phyloP scores from a whole-genome alignment of 2,888 invertebrate species.

The Saturnia pavonia region DNA sequence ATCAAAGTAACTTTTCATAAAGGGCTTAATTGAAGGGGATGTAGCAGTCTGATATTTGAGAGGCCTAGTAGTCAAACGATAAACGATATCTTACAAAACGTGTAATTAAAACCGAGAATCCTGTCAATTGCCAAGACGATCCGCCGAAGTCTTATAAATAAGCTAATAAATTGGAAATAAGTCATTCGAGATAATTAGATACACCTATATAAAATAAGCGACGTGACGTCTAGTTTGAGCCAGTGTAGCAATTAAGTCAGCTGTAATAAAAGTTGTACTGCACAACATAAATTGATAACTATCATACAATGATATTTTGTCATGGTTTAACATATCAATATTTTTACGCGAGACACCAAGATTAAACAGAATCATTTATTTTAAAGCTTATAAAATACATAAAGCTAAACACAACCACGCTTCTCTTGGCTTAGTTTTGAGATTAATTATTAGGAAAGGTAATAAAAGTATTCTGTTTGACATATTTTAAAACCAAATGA shows the following conservation, averaged over 20 bases:
- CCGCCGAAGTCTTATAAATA: slow-evolving; percentile 47
- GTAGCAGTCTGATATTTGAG: slow-evolving; percentile 11
- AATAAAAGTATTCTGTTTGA: too few relatives aligned
- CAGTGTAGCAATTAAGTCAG: not conserved
- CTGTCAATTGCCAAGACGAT: slow-evolving; percentile 46
- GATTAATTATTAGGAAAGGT: too few relatives aligned
- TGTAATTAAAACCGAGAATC: slow-evolving; percentile 48
- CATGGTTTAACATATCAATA: too few relatives aligned
- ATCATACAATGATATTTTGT: too few relatives aligned
- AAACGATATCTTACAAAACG: slow-evolving; percentile 33
- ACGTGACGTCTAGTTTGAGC: not conserved
- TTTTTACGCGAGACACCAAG: too few relatives aligned
- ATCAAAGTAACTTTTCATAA: slow-evolving; percentile 22
- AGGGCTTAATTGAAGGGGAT: slow-evolving; percentile 12
- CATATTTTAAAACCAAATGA: too few relatives aligned
- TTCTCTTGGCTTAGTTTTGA: too few relatives aligned
- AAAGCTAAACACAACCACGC: too few relatives aligned
- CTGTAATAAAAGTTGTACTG: not conserved
- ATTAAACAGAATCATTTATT: too few relatives aligned
- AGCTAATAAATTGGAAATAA: slow-evolving; percentile 40
- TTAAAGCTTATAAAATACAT: too few relatives aligned
- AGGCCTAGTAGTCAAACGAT: slow-evolving; percentile 11
- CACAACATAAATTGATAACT: too few relatives aligned
- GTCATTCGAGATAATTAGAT: slow-evolving; percentile 40
- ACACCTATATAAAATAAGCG: slow-evolving; percentile 4